Evolutionary conservation across 1,140 invertebrate genomes (phyloP).

Genomic region (Leptonema lineaticorne): DNA sequence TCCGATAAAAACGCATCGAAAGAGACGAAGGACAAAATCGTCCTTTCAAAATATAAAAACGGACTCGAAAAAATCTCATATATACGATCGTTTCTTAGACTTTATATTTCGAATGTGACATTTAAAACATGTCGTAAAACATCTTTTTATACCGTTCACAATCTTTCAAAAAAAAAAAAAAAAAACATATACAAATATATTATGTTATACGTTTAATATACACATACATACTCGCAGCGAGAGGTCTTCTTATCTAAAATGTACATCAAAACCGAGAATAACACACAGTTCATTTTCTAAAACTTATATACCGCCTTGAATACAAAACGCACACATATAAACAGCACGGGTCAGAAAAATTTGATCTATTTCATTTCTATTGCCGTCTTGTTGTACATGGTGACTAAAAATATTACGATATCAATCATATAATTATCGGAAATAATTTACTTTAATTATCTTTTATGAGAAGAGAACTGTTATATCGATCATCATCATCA

Average conservation of each 20-base stretch:
- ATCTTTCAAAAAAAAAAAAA: conserved; percentile 8
- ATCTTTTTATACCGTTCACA: conserved; percentile 7
- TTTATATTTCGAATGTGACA: conserved; percentile 26
- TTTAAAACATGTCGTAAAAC: conserved; percentile 32
- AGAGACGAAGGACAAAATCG: not conserved
- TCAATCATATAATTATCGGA: too few species aligned
- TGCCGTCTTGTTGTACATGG: too few species aligned
- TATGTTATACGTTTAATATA: too few species aligned
- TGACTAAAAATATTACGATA: too few species aligned
- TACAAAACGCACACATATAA: not conserved
- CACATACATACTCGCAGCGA: not conserved
- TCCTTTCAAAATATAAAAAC: not conserved
- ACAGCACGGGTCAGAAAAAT: too few species aligned
- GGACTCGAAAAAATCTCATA: conserved; percentile 1
- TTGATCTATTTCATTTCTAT: too few species aligned
- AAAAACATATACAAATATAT: not conserved
- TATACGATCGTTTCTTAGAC: conserved; percentile 21
- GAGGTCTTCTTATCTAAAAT: conserved; percentile 5
- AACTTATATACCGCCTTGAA: too few species aligned
- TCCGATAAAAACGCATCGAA: too few species aligned
- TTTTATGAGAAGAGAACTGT: too few species aligned
- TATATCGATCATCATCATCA: too few species aligned
- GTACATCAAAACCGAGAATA: conserved; percentile 7
- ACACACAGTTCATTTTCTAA: not conserved
- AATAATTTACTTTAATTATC: too few species aligned